Evolutionary conservation across 2,113 vertebrate genomes (phyloP).

Genomic region (Ahaetulla prasina): DNA sequence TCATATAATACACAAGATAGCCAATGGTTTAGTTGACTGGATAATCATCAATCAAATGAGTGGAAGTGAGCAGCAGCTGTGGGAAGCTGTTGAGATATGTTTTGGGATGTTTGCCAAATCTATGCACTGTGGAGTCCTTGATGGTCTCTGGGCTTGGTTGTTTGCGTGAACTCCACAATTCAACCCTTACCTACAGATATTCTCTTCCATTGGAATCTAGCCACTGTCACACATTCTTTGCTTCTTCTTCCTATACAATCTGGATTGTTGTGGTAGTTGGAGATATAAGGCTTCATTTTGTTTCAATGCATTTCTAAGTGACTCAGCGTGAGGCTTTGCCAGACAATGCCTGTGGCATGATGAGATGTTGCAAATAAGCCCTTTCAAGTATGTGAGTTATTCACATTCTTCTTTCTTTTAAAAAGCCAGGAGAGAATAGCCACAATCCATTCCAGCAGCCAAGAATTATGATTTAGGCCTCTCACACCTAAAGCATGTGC

Average conservation of each 20-base stretch:
- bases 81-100: conserved; percentile 8
- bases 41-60: background rate
- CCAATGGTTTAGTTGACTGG: background rate
- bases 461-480: rapidly evolving
- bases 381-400: conserved; percentile 28
- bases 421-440: conserved; percentile 40
- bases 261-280: conserved; percentile 18
- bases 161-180: background rate
- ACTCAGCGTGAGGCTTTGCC: conserved; percentile 45
- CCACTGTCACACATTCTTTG: background rate
- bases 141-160: background rate
- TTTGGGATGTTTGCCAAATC: background rate
- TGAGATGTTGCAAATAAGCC: background rate
- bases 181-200: background rate
- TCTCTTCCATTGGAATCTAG: background rate
- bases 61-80: conserved; percentile 2
- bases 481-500: rapidly evolving
- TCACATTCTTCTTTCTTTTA: conserved; percentile 31
- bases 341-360: conserved; percentile 21
- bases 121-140: background rate
- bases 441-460: background rate
- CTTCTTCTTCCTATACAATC: conserved; percentile 34
- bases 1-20: background rate
- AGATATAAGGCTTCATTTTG: conserved; percentile 31
- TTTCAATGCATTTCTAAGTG: conserved; percentile 48